phyloP scores from a whole-genome alignment of 2,797 vertebrate genomes.

The Manis javanica region DNA sequence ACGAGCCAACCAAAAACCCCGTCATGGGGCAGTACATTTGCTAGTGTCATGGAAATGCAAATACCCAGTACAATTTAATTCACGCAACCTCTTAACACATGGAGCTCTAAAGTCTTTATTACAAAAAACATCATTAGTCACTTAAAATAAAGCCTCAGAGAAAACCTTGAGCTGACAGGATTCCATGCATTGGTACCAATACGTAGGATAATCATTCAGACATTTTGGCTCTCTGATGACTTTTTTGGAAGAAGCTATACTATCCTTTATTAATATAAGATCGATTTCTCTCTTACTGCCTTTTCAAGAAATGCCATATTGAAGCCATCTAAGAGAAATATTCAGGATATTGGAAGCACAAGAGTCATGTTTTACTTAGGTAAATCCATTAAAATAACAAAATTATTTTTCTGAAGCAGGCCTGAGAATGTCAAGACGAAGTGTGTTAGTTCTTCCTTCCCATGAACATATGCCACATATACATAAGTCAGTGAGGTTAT shows the following conservation, averaged over 20 bases:
- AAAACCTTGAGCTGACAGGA: neutral
- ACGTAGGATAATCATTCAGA: neutral
- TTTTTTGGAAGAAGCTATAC: neutral
- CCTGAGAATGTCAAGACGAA: neutral
- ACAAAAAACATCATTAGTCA: neutral
- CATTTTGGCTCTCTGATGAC: neutral
- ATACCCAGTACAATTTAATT: neutral
- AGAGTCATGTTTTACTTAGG: neutral
- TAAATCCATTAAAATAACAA: slow-evolving; percentile 37
- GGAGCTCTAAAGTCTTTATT: neutral
- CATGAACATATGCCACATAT: neutral
- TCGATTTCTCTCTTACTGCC: neutral
- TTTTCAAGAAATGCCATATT: neutral
- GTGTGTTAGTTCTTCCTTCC: neutral
- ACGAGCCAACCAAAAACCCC: neutral
- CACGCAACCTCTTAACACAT: neutral
- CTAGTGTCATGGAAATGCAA: neutral
- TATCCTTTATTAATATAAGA: slow-evolving; percentile 34
- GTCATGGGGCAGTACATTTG: neutral
- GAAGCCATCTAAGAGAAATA: slow-evolving; percentile 1
- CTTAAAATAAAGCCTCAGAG: neutral
- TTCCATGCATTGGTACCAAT: neutral
- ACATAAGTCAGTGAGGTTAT: neutral
- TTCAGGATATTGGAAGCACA: neutral
- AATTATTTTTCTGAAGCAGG: slow-evolving; percentile 27